Base-by-base conservation (phyloP, 1,140 invertebrate genomes). In the Metaphire vulgaris region DNA sequence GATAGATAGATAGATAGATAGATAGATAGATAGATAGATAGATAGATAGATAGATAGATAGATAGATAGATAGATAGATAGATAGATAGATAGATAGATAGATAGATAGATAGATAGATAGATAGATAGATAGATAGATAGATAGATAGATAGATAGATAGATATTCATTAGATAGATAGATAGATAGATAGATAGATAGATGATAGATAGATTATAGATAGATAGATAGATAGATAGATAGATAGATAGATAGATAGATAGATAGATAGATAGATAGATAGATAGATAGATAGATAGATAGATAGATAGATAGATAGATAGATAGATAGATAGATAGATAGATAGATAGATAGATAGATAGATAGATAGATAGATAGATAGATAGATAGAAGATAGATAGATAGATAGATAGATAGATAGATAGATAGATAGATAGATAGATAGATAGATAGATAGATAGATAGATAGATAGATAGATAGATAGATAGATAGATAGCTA, bases 211-310 rank as follows among this genome's bases (percentile, higher is more conserved):
- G n/a, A n/a, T n/a, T n/a, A n/a, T n/a, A n/a, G n/a, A n/a, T n/a
- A n/a, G 41, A 56, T 56, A 56, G 41, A 21, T 56, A 56, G 41
- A 21, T 56, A 56, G 41, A 21, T 56, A 56, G 41, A 21, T 56
- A 56, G 41, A 56, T 56, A 56, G 41, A 21, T 56, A 56, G 41
- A 21, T 56, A 56, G 41, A 21, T 56, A 56, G 41, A 21, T 56
- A 56, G 41, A 21, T 56, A 56, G 41, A 21, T 56, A 56, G 41
- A 21, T 56, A 56, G 41, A 21, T 56, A 56, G 41, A 21, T 56
- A 56, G 41, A 56, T 56, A 56, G 41, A 56, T 56, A 56, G 41
- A 56, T 56, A 56, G 41, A 56, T 56, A 56, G 41, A 56, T 56
- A 21, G 41, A 56, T 56, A 56, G 41, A 56, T 56, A 56, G 41